Conservation (phyloP, 2,888 invertebrate species). For the Mongoloraphidia duomilia region DNA sequence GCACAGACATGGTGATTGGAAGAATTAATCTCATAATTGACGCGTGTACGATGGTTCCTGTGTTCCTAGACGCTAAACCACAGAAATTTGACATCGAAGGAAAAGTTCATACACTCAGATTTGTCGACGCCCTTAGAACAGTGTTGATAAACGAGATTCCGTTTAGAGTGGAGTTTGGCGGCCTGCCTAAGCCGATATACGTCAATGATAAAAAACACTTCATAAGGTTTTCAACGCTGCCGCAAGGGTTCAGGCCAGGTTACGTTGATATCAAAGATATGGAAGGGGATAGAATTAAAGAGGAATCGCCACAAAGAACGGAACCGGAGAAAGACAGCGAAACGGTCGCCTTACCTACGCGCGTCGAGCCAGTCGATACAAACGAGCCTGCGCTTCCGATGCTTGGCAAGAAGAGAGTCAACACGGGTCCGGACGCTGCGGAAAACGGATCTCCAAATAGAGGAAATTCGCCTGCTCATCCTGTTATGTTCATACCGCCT, state of each 20-base stretch:
- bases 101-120: conserved; percentile 58
- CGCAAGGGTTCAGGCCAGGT: conserved; percentile 58
- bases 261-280: conserved; percentile 54
- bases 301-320: conserved; percentile 16
- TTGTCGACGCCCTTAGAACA: conserved; percentile 61
- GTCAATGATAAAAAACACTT: conserved; percentile 65
- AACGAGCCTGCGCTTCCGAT: conserved; percentile 24
- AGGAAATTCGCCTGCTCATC: too few relatives aligned
- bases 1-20: conserved; percentile 71
- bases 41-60: conserved; percentile 60
- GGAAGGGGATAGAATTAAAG: conserved; percentile 41
- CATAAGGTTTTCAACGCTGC: conserved; percentile 64
- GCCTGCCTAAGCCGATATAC: conserved; percentile 63
- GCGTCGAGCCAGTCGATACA: conserved; percentile 21
- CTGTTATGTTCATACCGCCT: conserved; percentile 7
- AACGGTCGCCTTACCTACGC: not conserved
- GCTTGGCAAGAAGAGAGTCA: conserved; percentile 13
- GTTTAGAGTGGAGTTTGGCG: conserved; percentile 69
- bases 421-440: conserved; percentile 4
- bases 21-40: conserved; percentile 74
- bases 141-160: conserved; percentile 67
- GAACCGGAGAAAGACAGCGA: not conserved
- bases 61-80: conserved; percentile 70
- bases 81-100: conserved; percentile 65
- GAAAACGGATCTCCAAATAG: too few relatives aligned